Conservation (phyloP, 2,888 invertebrate genomes). For the Strigamia maritima region DNA sequence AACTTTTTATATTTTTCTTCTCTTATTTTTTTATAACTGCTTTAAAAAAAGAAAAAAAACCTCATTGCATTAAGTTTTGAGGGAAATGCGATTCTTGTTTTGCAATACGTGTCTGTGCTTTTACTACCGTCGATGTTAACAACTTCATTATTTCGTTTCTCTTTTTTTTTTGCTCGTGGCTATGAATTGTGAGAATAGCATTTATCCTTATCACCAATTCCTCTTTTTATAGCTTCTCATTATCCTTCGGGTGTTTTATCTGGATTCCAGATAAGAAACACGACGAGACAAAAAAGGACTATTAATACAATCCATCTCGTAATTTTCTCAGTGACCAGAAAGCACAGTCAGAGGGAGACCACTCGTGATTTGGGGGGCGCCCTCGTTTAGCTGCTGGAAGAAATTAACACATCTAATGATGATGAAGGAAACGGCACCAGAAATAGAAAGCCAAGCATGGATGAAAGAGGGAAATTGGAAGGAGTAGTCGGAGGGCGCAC, state of each 20-base stretch:
- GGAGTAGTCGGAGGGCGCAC: background rate
- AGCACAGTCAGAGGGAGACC: slow-evolving; percentile 21
- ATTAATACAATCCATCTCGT: slow-evolving; percentile 32
- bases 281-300: slow-evolving; percentile 25
- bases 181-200: slow-evolving; percentile 18
- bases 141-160: slow-evolving; percentile 22
- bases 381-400: slow-evolving; percentile 29
- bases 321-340: slow-evolving; percentile 25
- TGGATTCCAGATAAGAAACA: slow-evolving; percentile 22
- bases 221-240: slow-evolving; percentile 32
- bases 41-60: background rate
- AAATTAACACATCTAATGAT: slow-evolving; percentile 32
- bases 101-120: slow-evolving; percentile 5
- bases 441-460: slow-evolving; percentile 32
- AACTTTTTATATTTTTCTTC: slow-evolving; percentile 1
- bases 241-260: slow-evolving; percentile 32
- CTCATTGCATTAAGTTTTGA: slow-evolving; percentile 21
- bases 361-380: slow-evolving; percentile 27
- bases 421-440: slow-evolving; percentile 30
- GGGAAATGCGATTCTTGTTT: background rate
- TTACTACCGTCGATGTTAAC: slow-evolving; percentile 31
- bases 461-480: slow-evolving; percentile 15
- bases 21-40: background rate
- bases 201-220: slow-evolving; percentile 30
- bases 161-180: slow-evolving; percentile 5